Evolutionary conservation across 2,797 vertebrate genomes (phyloP).

Genomic region (Poecilia velifera): DNA sequence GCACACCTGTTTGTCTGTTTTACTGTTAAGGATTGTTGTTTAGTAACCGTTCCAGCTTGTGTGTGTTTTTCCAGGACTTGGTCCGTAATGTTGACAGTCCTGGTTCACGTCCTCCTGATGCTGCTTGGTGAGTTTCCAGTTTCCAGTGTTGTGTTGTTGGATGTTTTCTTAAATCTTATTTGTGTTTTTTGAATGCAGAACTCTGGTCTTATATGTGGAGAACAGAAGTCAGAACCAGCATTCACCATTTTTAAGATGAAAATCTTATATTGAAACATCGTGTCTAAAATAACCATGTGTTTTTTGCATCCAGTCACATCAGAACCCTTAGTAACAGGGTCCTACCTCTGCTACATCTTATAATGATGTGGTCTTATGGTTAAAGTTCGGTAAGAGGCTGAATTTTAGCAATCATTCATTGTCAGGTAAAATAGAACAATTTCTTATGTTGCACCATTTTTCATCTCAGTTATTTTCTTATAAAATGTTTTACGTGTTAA

Average conservation of each 20-base stretch:
- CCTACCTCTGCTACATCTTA: background rate
- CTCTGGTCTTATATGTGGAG: background rate
- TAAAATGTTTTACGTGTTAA: background rate
- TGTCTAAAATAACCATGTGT: background rate
- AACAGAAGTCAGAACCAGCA: background rate
- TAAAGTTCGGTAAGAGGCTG: too few relatives aligned
- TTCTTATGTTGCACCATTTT: background rate
- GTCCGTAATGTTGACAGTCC: conserved; percentile 58
- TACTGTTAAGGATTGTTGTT: background rate
- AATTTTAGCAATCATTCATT: background rate
- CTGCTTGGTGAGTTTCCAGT: conserved; percentile 76
- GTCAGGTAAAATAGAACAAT: background rate
- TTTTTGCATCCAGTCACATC: background rate
- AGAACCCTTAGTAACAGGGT: background rate
- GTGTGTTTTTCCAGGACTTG: conserved; percentile 64
- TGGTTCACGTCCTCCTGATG: conserved; percentile 60
- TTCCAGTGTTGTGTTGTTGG: conserved; percentile 6
- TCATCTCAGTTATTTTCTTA: background rate
- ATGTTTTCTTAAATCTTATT: background rate
- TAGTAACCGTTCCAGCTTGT: background rate
- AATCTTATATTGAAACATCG: background rate
- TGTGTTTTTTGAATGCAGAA: background rate
- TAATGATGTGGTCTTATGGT: background rate
- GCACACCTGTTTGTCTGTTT: background rate
- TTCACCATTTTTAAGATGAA: background rate